phyloP scores from a whole-genome alignment of 2,113 vertebrate genomes.

The Cebidichthys violaceus region DNA sequence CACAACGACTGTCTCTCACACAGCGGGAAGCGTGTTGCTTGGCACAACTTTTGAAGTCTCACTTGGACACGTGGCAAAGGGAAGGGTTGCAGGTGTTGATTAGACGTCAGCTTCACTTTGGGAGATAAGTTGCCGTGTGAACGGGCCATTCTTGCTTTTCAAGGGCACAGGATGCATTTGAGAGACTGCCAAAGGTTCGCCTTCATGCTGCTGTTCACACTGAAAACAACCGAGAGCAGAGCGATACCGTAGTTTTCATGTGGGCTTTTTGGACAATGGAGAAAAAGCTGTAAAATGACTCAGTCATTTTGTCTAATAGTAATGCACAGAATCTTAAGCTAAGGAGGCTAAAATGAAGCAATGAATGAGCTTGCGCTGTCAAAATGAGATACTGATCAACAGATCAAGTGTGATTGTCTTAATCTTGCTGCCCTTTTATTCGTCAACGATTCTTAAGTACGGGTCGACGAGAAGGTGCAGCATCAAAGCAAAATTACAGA shows the following conservation, averaged over 20 bases:
- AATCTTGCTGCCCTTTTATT: conserved; percentile 43
- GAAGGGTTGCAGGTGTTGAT: conserved; percentile 85
- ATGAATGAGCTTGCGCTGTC: conserved; percentile 38
- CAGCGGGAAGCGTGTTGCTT: conserved; percentile 70
- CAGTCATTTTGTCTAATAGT: conserved; percentile 17
- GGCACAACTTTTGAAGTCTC: conserved; percentile 83
- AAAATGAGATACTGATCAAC: conserved; percentile 50
- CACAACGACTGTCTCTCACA: conserved; percentile 48
- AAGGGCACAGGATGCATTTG: conserved; percentile 80
- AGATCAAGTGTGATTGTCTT: conserved; percentile 43
- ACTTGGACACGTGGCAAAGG: conserved; percentile 77
- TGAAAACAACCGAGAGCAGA: conserved; percentile 58
- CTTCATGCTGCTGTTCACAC: conserved; percentile 54
- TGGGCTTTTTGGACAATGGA: conserved; percentile 12
- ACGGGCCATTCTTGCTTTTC: conserved; percentile 80
- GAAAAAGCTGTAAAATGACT: conserved; percentile 19
- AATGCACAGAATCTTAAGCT: neutral
- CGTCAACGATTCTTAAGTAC: conserved; percentile 31
- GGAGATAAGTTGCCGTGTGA: conserved; percentile 78
- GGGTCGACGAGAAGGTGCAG: conserved; percentile 18
- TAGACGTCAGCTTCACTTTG: conserved; percentile 84
- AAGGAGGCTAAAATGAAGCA: conserved; percentile 34
- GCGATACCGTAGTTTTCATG: conserved; percentile 39
- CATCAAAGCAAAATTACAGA: conserved; percentile 1
- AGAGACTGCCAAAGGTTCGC: conserved; percentile 72